Conservation (phyloP, 2,888 invertebrate genomes). For the Adelphocoris suturalis region DNA sequence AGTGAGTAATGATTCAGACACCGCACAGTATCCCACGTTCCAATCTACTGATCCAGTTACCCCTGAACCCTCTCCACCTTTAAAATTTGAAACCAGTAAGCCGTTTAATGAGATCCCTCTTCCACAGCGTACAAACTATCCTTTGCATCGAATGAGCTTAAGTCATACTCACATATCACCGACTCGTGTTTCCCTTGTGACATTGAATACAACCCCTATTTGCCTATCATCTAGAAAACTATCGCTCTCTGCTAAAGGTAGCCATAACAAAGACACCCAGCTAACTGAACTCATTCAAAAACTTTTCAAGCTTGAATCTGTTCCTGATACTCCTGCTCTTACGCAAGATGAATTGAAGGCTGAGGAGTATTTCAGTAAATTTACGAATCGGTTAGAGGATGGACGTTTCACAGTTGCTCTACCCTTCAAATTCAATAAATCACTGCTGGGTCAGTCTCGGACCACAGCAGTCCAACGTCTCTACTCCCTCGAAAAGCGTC, state of each 20-base stretch:
- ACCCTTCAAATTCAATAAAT: not conserved
- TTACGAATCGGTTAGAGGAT: not conserved
- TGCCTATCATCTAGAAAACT: not conserved
- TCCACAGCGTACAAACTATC: not conserved
- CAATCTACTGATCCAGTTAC: not conserved
- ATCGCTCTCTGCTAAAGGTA: not conserved
- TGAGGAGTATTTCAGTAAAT: conserved; percentile 5
- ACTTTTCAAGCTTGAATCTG: not conserved
- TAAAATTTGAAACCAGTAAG: not conserved
- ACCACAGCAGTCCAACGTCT: not conserved
- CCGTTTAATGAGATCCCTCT: not conserved
- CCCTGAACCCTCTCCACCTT: not conserved
- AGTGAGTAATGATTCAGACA: not conserved
- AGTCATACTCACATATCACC: not conserved
- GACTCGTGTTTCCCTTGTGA: not conserved
- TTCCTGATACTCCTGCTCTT: not conserved
- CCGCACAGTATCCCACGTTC: no score
- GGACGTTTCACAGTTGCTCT: conserved; percentile 12
- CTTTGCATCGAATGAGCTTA: not conserved
- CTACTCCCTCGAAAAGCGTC: conserved; percentile 17
- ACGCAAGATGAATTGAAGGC: conserved; percentile 45
- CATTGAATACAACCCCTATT: not conserved
- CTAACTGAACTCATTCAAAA: conserved; percentile 1
- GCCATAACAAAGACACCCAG: not conserved
- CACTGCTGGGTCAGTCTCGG: not conserved